These are phyloP conservation scores for Talpa occidentalis DNA, from an alignment of 2,113 vertebrate genomes.

Conservation along the genomic window DNA sequence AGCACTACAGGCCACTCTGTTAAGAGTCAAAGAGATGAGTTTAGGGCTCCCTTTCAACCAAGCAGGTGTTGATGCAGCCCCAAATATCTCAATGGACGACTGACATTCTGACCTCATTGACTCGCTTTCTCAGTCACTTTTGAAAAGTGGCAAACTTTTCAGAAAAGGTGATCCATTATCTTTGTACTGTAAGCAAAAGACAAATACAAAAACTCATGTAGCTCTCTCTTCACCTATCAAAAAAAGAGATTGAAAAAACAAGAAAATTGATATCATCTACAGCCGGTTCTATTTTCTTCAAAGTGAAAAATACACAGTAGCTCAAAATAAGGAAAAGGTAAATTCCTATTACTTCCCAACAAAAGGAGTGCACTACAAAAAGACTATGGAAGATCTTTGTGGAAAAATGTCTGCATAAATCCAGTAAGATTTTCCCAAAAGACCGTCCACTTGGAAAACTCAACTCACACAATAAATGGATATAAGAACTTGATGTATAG, in stretches of 20 bases:
- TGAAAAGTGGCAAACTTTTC: slow-evolving; percentile 47
- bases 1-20: background rate
- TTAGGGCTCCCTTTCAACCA: slow-evolving; percentile 17
- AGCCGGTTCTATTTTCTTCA: slow-evolving; percentile 12
- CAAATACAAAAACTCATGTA: slow-evolving; percentile 7
- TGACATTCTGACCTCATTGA: background rate
- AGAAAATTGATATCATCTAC: slow-evolving; percentile 37
- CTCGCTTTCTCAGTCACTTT: slow-evolving; percentile 47
- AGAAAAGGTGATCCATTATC: slow-evolving; percentile 54
- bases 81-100: background rate
- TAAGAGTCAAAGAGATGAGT: slow-evolving; percentile 8
- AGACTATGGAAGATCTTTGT: background rate
- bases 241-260: slow-evolving; percentile 21
- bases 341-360: slow-evolving; percentile 12
- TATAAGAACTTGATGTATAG: slow-evolving; percentile 41
- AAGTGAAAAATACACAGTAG: slow-evolving; percentile 46
- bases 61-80: background rate
- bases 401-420: slow-evolving; percentile 61
- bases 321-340: slow-evolving; percentile 51
- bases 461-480: slow-evolving; percentile 55
- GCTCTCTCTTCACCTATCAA: slow-evolving; percentile 10
- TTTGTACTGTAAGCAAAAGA: slow-evolving; percentile 63
- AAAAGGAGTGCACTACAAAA: background rate
- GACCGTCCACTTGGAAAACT: slow-evolving; percentile 65
- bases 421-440: slow-evolving; percentile 35